phyloP scores from a whole-genome alignment of 2,888 invertebrate genomes.

The Aspidiotus rigidus region DNA sequence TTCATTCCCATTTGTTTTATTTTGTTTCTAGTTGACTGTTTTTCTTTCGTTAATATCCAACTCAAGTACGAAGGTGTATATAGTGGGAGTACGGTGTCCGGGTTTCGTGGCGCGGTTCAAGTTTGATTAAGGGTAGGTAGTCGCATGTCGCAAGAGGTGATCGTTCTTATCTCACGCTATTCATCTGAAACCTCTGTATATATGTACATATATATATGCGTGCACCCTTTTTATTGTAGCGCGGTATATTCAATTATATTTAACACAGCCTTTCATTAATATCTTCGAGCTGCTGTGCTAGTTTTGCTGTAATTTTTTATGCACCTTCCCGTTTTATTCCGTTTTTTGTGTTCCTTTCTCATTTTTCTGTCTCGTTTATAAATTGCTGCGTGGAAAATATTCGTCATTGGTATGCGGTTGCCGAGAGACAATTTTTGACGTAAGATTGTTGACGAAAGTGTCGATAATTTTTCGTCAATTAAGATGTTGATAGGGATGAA shows the following conservation, averaged over 20 bases:
- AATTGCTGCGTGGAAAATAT: too few relatives aligned
- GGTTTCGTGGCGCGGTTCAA: slow-evolving; percentile 31
- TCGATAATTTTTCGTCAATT: too few relatives aligned
- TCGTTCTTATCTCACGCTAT: slow-evolving; percentile 33
- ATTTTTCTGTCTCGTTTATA: too few relatives aligned
- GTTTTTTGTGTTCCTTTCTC: too few relatives aligned
- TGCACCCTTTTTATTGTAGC: slow-evolving; percentile 28
- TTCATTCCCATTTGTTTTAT: slow-evolving; percentile 18
- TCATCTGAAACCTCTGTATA: slow-evolving; percentile 23
- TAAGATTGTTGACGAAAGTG: too few relatives aligned
- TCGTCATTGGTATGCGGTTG: too few relatives aligned
- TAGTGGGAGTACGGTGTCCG: slow-evolving; percentile 18
- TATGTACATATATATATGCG: slow-evolving; percentile 3
- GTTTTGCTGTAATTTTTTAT: too few relatives aligned
- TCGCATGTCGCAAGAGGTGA: slow-evolving; percentile 32
- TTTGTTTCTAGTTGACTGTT: slow-evolving; percentile 3
- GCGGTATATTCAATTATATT: slow-evolving; percentile 33
- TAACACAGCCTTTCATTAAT: slow-evolving; percentile 32
- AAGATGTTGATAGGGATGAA: too few relatives aligned
- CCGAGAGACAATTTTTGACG: too few relatives aligned
- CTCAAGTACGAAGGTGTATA: too few relatives aligned
- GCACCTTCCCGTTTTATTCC: too few relatives aligned
- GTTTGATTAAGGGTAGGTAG: slow-evolving; percentile 31
- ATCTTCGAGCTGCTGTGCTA: slow-evolving; percentile 10
- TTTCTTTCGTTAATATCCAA: not conserved